A percentile compares a stretch with the other conserved stretches of the same genome.
Conservation (phyloP, 2,113 vertebrate species). For the Galeopterus variegatus region DNA sequence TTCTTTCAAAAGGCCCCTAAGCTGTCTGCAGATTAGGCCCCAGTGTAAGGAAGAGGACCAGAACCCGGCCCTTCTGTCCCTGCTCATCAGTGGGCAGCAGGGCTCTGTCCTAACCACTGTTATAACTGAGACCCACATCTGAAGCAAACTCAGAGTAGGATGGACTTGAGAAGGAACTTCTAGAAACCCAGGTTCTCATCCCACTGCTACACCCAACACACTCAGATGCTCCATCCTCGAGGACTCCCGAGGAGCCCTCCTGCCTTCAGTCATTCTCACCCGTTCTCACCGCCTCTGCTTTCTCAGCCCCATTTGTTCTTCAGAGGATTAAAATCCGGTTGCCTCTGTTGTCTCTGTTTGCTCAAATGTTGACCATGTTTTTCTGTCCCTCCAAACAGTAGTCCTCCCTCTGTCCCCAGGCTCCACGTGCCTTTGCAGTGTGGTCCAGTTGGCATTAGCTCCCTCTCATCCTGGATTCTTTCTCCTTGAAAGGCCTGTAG, state of each 20-base stretch:
- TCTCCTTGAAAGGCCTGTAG: neutral
- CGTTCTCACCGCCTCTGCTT: neutral
- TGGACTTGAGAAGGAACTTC: neutral
- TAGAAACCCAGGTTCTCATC: neutral
- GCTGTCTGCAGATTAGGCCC: neutral
- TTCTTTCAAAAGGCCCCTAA: neutral
- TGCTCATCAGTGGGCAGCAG: too few species aligned
- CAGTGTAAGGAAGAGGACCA: neutral
- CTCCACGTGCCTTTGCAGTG: neutral
- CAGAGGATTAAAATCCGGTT: neutral
- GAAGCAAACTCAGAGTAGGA: too few species aligned
- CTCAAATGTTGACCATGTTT: neutral
- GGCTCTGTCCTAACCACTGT: neutral
- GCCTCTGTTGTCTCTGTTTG: neutral
- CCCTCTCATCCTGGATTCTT: neutral
- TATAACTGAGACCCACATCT: neutral
- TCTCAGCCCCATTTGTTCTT: neutral
- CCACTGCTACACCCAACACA: neutral
- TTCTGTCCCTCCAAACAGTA: neutral
- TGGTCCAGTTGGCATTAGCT: neutral
- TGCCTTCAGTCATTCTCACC: neutral
- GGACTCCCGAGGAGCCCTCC: neutral
- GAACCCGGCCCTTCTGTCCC: accelerated
- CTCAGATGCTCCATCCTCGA: neutral
- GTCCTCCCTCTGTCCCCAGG: neutral